Percentiles rank a stretch among this genome's conserved stretches.
Evolutionary conservation across 2,113 vertebrate genomes (phyloP).

Genomic region (Megalops atlanticus): DNA sequence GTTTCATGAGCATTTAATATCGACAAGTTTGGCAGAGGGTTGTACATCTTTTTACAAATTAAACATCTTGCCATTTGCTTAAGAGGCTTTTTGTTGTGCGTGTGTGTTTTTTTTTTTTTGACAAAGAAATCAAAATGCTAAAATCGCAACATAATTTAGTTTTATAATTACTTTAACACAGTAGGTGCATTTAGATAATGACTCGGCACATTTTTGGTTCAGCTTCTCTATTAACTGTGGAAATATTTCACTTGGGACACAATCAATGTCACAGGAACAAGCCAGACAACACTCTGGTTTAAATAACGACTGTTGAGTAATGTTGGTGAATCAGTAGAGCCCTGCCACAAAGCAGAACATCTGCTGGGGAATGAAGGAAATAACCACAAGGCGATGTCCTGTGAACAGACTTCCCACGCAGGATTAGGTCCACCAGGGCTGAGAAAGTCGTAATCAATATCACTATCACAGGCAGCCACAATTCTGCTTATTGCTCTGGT

Average conservation of each 20-base stretch:
- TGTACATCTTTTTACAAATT: slow-evolving; percentile 57
- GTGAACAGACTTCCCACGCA: slow-evolving; percentile 98
- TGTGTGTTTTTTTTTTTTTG: no score
- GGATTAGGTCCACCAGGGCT: slow-evolving; percentile 87
- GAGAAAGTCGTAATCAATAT: slow-evolving; percentile 98
- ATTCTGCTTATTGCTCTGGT: no score
- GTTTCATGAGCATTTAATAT: slow-evolving; percentile 59
- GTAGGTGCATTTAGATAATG: no score
- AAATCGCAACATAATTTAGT: no score
- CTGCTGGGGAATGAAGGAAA: slow-evolving; percentile 98
- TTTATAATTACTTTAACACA: no score
- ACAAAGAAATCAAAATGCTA: no score
- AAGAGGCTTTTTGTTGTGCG: not conserved
- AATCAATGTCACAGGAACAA: no score
- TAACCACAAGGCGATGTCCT: slow-evolving; percentile 96
- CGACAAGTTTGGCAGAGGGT: slow-evolving; percentile 52
- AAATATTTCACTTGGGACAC: no score
- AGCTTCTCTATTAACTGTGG: no score
- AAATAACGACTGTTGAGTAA: slow-evolving; percentile 80
- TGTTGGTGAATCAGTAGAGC: slow-evolving; percentile 95
- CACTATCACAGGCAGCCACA: slow-evolving; percentile 57
- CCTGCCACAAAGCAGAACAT: slow-evolving; percentile 99
- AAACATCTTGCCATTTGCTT: slow-evolving; percentile 39
- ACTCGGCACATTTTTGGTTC: no score
- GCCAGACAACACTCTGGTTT: no score